Evolutionary conservation across 2,797 vertebrate species (phyloP).

Genomic region (Onychomys leucogaster): DNA sequence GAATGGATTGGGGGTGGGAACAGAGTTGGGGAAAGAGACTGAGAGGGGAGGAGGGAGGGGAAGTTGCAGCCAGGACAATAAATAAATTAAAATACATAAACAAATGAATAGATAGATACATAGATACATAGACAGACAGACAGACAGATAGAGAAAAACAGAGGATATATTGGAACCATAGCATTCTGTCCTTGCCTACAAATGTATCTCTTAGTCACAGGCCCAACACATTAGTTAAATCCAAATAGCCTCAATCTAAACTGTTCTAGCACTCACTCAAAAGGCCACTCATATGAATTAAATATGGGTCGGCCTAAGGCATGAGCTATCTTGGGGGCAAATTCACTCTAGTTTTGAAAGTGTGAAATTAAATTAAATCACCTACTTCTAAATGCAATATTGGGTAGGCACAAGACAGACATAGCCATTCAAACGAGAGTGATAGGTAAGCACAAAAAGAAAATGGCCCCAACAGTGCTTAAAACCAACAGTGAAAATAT

Average conservation of each 20-base stretch:
- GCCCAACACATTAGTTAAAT: background rate
- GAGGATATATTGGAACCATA: background rate
- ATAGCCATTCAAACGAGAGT: background rate
- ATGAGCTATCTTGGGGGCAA: background rate
- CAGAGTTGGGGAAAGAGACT: no score
- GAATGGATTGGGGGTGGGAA: no score
- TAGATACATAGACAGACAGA: no score
- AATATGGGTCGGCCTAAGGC: background rate
- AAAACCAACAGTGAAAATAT: background rate
- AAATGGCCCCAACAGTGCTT: background rate
- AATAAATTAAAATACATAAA: no score
- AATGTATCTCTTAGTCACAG: background rate
- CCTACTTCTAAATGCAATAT: background rate
- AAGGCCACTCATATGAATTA: background rate
- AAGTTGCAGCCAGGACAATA: no score
- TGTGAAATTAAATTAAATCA: background rate
- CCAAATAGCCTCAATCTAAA: background rate
- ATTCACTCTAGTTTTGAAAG: background rate
- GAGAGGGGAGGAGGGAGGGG: no score
- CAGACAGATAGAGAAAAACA: no score
- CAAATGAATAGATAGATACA: no score
- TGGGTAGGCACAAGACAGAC: background rate
- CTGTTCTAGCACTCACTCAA: background rate
- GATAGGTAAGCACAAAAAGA: background rate
- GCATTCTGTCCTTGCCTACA: background rate